phyloP scores from a whole-genome alignment of 2,113 vertebrate species.

The Beaufortia kweichowensis region DNA sequence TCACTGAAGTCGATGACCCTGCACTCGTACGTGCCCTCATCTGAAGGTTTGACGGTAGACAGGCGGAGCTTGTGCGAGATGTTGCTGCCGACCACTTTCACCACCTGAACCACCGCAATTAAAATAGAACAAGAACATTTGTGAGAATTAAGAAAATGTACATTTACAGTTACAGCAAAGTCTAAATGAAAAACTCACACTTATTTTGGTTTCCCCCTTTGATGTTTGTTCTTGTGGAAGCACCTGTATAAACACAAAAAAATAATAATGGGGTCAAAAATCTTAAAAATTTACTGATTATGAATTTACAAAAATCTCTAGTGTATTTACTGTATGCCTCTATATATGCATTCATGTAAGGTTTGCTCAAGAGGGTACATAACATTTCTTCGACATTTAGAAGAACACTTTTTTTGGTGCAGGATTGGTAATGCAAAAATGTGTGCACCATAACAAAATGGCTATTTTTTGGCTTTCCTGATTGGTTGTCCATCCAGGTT shows the following conservation, averaged over 20 bases:
- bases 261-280: neutral
- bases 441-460: no score
- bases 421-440: no score
- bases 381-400: no score
- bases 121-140: slow-evolving; percentile 16
- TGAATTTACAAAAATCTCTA: no score
- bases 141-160: neutral
- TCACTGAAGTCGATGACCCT: slow-evolving; percentile 94
- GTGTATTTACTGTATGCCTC: slow-evolving; percentile 44
- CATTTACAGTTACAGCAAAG: neutral
- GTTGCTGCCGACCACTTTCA: slow-evolving; percentile 95
- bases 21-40: slow-evolving; percentile 94
- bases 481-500: slow-evolving; percentile 77
- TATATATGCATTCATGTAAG: slow-evolving; percentile 44
- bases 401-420: no score
- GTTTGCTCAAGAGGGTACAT: no score
- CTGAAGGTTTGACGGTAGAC: slow-evolving; percentile 86
- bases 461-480: slow-evolving; percentile 68
- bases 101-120: slow-evolving; percentile 80
- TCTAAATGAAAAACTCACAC: slow-evolving; percentile 79
- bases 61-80: slow-evolving; percentile 97
- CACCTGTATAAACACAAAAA: slow-evolving; percentile 71
- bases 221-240: slow-evolving; percentile 78
- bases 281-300: no score
- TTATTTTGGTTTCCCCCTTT: slow-evolving; percentile 93